Conservation (phyloP, 2,797 vertebrate genomes). For the Tinamus major region DNA sequence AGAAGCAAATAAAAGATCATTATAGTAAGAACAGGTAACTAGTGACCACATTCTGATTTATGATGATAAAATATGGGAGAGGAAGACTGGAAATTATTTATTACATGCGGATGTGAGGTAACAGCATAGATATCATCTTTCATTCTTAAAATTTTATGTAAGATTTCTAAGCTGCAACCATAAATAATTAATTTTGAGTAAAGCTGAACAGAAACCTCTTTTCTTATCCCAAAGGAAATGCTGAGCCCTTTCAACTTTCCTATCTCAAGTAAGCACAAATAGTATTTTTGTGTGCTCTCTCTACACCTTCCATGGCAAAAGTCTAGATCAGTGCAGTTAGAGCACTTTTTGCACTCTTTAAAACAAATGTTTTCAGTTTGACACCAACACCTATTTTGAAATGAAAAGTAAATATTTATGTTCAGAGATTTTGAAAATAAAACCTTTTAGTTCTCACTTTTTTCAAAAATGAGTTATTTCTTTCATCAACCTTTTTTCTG, state of each 20-base stretch:
- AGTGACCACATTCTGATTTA: background rate
- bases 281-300: background rate
- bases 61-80: background rate
- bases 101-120: background rate
- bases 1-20: background rate
- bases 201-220: background rate
- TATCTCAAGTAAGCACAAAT: background rate
- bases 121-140: background rate
- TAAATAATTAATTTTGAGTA: background rate
- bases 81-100: background rate
- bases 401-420: background rate
- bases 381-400: background rate
- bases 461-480: background rate
- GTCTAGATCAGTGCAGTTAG: background rate
- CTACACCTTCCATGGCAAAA: background rate
- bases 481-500: background rate
- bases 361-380: conserved; percentile 2
- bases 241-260: conserved; percentile 10
- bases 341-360: background rate
- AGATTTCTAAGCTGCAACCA: background rate
- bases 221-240: background rate
- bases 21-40: background rate
- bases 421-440: background rate
- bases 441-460: background rate
- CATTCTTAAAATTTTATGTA: background rate